phyloP scores from a whole-genome alignment of 2,888 invertebrate species.

The Sylvicola cinctus region DNA sequence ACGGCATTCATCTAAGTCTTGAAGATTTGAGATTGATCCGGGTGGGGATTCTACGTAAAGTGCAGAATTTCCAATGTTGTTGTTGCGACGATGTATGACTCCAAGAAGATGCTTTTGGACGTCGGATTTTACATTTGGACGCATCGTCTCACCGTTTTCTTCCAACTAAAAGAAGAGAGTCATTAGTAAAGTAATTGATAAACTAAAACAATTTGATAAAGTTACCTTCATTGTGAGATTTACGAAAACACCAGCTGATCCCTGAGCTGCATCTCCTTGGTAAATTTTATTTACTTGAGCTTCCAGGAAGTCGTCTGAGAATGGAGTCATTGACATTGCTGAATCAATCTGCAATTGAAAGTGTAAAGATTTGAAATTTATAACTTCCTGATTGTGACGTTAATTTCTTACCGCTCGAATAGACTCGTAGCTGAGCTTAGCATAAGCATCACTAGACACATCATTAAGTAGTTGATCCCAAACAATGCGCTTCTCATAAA shows the following conservation, averaged over 20 bases:
- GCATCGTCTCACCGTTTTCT: constrained; percentile 49
- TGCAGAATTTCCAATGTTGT: constrained; percentile 74
- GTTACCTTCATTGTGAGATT: constrained; percentile 57
- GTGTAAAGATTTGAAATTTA: not conserved
- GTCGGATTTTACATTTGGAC: constrained; percentile 46
- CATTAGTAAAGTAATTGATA: constrained; percentile 2
- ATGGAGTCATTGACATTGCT: constrained; percentile 80
- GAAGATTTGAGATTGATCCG: constrained; percentile 54
- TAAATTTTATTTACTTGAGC: constrained; percentile 62
- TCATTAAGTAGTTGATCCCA: constrained; percentile 60
- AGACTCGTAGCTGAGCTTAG: constrained; percentile 66
- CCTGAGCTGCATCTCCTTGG: constrained; percentile 41
- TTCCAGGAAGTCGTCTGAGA: constrained; percentile 69
- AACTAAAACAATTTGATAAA: not conserved
- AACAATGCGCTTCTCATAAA: constrained; percentile 57
- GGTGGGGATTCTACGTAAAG: constrained; percentile 66
- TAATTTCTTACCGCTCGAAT: constrained; percentile 54
- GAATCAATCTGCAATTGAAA: constrained; percentile 51
- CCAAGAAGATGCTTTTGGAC: constrained; percentile 69
- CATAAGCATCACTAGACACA: constrained; percentile 57
- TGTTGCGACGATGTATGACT: constrained; percentile 60
- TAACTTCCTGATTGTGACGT: not conserved
- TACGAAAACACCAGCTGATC: constrained; percentile 58
- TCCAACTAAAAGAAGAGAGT: constrained; percentile 30
- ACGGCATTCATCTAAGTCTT: constrained; percentile 71